Evolutionary conservation across 2,888 invertebrate genomes (phyloP).

Genomic region (Imbricaverruca yamaguchii): DNA sequence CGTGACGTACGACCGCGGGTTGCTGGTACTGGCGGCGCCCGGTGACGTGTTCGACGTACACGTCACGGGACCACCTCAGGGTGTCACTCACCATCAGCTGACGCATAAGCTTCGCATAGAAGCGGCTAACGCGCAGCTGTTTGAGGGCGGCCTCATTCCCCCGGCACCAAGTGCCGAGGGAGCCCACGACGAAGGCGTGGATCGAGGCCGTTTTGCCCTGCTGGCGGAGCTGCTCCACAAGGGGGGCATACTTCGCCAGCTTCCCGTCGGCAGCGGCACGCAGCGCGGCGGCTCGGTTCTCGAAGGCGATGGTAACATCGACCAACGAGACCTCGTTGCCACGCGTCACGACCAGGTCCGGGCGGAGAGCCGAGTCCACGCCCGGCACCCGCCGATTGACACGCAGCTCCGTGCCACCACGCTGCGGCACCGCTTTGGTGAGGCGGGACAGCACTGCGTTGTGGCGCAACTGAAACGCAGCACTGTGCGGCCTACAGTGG

Average conservation of each 20-base stretch:
- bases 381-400: neutral
- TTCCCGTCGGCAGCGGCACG: neutral
- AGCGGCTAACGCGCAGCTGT: neutral
- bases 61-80: conserved; percentile 38
- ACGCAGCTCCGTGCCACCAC: neutral
- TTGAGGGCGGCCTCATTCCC: neutral
- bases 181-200: neutral
- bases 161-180: neutral
- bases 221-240: neutral
- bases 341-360: neutral
- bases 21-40: conserved; percentile 30
- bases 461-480: neutral
- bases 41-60: conserved; percentile 38
- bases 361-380: neutral
- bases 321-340: neutral
- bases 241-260: neutral
- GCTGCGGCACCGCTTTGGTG: neutral
- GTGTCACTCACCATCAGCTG: conserved; percentile 36
- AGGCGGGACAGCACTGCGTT: neutral
- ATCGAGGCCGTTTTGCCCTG: neutral
- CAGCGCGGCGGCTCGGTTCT: neutral
- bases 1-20: neutral
- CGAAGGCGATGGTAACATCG: neutral
- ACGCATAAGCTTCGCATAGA: conserved; percentile 35
- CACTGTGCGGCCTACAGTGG: neutral